Evolutionary conservation across 1,140 invertebrate species (phyloP).

Genomic region (Neocloeon triangulifer): DNA sequence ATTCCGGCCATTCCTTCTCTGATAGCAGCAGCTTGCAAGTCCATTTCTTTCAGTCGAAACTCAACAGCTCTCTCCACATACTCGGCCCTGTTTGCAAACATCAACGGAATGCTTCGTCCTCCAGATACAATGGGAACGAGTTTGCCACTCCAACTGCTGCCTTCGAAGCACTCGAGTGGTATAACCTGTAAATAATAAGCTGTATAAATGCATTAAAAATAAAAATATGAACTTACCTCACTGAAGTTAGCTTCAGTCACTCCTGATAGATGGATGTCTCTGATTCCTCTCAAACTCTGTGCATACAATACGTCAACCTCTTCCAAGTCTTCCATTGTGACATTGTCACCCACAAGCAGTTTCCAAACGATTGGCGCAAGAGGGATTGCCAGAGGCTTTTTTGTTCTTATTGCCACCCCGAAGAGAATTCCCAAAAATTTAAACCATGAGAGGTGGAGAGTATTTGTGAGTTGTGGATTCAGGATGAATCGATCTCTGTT

Average conservation of each 20-base stretch:
- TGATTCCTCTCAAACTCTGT: conserved; percentile 30
- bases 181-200: conserved; percentile 24
- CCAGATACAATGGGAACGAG: conserved; percentile 34
- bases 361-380: conserved; percentile 42
- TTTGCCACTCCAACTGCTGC: conserved; percentile 32
- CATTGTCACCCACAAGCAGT: conserved; percentile 30
- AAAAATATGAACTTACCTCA: conserved; percentile 29
- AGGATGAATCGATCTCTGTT: conserved; percentile 36
- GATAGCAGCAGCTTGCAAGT: conserved; percentile 31
- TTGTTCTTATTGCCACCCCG: conserved; percentile 31
- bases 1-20: conserved; percentile 41
- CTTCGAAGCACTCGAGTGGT: conserved; percentile 38
- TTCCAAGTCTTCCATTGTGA: conserved; percentile 34
- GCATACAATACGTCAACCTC: conserved; percentile 38
- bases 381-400: conserved; percentile 33
- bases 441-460: conserved; percentile 28
- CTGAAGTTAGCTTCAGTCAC: conserved; percentile 36
- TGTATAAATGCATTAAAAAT: not conserved
- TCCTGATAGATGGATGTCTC: conserved; percentile 30
- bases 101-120: conserved; percentile 30
- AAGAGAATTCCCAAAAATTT: conserved; percentile 34
- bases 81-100: conserved; percentile 32
- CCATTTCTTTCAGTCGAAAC: conserved; percentile 38
- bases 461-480: conserved; percentile 30
- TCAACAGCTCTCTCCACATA: conserved; percentile 35